Evolutionary conservation across 2,888 invertebrate species (phyloP).

Genomic region (Deroplatys truncata): DNA sequence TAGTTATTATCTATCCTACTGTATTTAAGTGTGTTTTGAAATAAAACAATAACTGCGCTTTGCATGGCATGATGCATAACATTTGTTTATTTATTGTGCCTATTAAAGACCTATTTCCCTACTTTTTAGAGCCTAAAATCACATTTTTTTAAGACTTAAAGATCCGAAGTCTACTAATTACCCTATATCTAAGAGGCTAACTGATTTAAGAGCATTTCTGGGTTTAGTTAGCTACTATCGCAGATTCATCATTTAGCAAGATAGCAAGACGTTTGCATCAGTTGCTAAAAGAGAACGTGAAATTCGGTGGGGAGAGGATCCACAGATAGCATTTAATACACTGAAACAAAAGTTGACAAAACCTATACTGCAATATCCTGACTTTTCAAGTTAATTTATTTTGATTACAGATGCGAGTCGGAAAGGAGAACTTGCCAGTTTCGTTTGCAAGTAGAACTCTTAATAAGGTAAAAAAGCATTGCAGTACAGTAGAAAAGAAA

Average conservation of each 20-base stretch:
- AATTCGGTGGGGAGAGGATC: not conserved
- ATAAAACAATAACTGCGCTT: no score
- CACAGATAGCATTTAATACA: not conserved
- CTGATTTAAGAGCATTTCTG: slow-evolving; percentile 36
- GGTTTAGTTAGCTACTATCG: slow-evolving; percentile 41
- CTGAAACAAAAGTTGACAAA: slow-evolving; percentile 24
- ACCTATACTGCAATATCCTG: slow-evolving; percentile 32
- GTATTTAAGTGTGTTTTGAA: no score
- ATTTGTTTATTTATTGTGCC: no score
- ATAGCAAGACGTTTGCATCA: slow-evolving; percentile 36
- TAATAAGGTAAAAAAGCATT: slow-evolving; percentile 31
- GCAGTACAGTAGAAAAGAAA: slow-evolving; percentile 36
- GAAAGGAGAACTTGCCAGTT: slow-evolving; percentile 34
- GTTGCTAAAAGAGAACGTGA: slow-evolving; percentile 1
- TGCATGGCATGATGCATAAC: no score
- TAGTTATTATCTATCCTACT: no score
- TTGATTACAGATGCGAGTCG: slow-evolving; percentile 37
- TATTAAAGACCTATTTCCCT: no score
- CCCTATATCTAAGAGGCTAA: slow-evolving; percentile 29
- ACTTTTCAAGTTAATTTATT: slow-evolving; percentile 36
- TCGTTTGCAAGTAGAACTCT: slow-evolving; percentile 36
- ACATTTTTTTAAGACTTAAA: no score
- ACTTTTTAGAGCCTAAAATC: no score
- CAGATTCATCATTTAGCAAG: slow-evolving; percentile 40
- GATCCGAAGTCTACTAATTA: no score